Percentiles rank a stretch among this genome's conserved stretches.
phyloP scores from a whole-genome alignment of 1,140 invertebrate genomes.

The Calephelis virginiensis region DNA sequence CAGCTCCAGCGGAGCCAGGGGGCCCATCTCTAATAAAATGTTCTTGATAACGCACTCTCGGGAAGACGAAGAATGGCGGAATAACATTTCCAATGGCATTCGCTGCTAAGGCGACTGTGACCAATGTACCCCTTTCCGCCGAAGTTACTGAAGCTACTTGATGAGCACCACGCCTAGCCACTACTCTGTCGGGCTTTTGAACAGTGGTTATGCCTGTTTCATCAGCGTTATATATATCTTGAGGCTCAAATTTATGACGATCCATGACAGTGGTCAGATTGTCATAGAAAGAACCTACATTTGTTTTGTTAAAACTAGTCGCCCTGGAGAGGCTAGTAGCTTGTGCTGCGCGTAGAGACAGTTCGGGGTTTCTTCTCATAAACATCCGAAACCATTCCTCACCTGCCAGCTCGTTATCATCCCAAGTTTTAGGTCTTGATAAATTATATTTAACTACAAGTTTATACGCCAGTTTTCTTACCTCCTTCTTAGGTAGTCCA shows the following conservation, averaged over 20 bases:
- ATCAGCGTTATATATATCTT: constrained; percentile 34
- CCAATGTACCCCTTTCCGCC: constrained; percentile 31
- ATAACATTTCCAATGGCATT: constrained; percentile 31
- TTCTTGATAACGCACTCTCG: constrained; percentile 49
- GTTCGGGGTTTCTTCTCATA: constrained; percentile 28
- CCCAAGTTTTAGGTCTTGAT: constrained; percentile 15
- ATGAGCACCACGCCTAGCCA: constrained; percentile 26
- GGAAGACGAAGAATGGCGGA: constrained; percentile 28
- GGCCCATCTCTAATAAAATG: constrained; percentile 67
- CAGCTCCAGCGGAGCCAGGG: constrained; percentile 38
- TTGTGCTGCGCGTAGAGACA: constrained; percentile 42
- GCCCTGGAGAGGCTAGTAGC: constrained; percentile 43
- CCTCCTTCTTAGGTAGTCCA: constrained; percentile 19
- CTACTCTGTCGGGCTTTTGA: constrained; percentile 29
- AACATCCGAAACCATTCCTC: constrained; percentile 21
- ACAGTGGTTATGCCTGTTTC: constrained; percentile 34
- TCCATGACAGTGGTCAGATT: constrained; percentile 28
- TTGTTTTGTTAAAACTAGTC: constrained; percentile 45
- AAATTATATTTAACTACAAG: constrained; percentile 10
- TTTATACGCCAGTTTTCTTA: constrained; percentile 22
- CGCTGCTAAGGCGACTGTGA: constrained; percentile 26
- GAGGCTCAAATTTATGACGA: constrained; percentile 27
- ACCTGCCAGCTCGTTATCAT: constrained; percentile 18
- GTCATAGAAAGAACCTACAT: constrained; percentile 41
- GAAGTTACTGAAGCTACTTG: constrained; percentile 36